These are phyloP conservation scores for Sylvilagus floridanus DNA, from an alignment of 2,797 vertebrate species.

Conservation along the genomic window DNA sequence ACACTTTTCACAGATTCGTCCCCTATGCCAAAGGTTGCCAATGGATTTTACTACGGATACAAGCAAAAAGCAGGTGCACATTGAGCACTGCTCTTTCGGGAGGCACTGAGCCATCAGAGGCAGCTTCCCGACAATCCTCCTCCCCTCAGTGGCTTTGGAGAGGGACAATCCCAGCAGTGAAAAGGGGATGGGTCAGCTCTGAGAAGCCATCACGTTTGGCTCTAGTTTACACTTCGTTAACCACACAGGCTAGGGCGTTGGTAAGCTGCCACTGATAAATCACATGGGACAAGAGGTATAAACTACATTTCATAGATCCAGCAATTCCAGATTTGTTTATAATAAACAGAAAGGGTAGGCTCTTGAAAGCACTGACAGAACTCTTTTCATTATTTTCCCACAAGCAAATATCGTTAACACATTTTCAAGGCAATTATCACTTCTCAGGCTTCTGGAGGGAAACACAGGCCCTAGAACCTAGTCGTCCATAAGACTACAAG, in stretches of 20 bases:
- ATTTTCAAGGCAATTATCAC: constrained; percentile 22
- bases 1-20: background rate
- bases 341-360: background rate
- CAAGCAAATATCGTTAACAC: constrained; percentile 22
- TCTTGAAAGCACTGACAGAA: constrained; percentile 27
- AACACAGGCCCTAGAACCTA: background rate
- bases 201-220: background rate
- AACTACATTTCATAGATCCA: constrained; percentile 41
- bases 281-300: constrained; percentile 13
- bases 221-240: constrained; percentile 32
- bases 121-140: background rate
- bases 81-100: background rate
- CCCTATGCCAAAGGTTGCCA: background rate
- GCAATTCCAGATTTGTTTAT: constrained; percentile 34
- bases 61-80: background rate
- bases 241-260: background rate
- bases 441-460: background rate
- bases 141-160: background rate
- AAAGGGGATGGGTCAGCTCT: background rate
- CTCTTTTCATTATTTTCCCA: background rate
- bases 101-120: background rate
- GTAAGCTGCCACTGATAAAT: constrained; percentile 39
- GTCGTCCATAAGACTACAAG: background rate
- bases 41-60: background rate
- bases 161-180: background rate